Evolutionary conservation across 2,113 vertebrate genomes (phyloP), one percentile per base, ranked within the genome.

Genomic region (Tetraodon nigroviridis): DNA sequence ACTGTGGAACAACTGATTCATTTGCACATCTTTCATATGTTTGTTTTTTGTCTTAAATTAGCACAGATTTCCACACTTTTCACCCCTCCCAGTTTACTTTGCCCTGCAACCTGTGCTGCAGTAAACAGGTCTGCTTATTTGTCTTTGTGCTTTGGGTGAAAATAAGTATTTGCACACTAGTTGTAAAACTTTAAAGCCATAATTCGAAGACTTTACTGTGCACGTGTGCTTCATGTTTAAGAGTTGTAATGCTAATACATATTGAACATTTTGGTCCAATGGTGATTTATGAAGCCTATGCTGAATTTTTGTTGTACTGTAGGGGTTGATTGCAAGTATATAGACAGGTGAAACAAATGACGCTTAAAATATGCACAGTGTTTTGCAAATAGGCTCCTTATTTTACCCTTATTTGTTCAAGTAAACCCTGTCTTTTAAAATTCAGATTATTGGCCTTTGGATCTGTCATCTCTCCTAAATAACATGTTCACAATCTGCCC

Each of bases 381-480:
- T 69, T 58, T 55, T 52, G 3, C 51, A 64, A 45, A 67, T 78
- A 82, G 78, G 58, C 75, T 71, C 44, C 63, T 46, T n/a, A 17
- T 7, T 46, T n/a, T 16, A 6, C 44, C 6, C 44, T 44, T 6
- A 13, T 44, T 71, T 45, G 44, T 20, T 50, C 11, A 47, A 12
- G 71, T 71, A 64, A 66, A 58, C 62, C 65, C 40, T 66, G 71
- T 63, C 65, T 67, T 20, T 54, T 57, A 56, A 67, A 63, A 72
- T 54, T 51, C 52, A 48, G 55, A 70, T 49, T 66, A 64, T 18
- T 6, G 8, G 19, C 50, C 67, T 72, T 62, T 76, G 67, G 74
- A 75, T 81, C 78, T 85, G 76, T 81, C 71, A 67, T 27, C 45
- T 40, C 41, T 41, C 69, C 54, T 41, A 76, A 51, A 60, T 58